These are phyloP conservation scores for Puntigrus tetrazona DNA, from an alignment of 2,113 vertebrate genomes.

Conservation along the genomic window DNA sequence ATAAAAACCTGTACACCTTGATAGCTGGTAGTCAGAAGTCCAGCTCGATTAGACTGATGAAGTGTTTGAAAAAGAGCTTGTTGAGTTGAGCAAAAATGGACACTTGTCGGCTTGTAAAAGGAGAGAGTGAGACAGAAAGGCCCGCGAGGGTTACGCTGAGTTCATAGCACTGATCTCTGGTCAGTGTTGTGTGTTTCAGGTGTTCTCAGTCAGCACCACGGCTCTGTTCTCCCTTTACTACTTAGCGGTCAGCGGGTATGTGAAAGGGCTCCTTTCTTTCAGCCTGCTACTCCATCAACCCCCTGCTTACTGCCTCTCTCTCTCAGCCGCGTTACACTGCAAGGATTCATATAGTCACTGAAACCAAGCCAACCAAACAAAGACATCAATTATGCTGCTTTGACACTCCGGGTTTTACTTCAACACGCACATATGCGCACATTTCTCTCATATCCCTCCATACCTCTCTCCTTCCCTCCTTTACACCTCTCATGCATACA, in stretches of 20 bases:
- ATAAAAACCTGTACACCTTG: not conserved
- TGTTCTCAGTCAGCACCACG: conserved; percentile 42
- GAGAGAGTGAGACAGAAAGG: conserved; percentile 28
- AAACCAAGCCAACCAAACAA: conserved; percentile 59
- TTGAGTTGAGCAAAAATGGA: conserved; percentile 9
- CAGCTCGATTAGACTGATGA: conserved; percentile 2
- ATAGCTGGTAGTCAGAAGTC: not conserved
- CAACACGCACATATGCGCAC: conserved; percentile 14
- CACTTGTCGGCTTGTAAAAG: conserved; percentile 16
- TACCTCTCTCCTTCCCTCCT: conserved; percentile 13
- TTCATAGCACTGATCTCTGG: conserved; percentile 41
- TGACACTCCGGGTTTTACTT: conserved; percentile 60
- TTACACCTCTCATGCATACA: not conserved
- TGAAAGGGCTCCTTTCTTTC: conserved; percentile 63
- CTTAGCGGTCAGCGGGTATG: conserved; percentile 39
- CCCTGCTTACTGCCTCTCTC: not conserved
- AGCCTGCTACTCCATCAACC: conserved; percentile 36
- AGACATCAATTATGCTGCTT: conserved; percentile 63
- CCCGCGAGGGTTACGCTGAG: conserved; percentile 1
- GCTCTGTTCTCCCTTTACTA: conserved; percentile 40
- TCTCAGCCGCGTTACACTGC: conserved; percentile 14
- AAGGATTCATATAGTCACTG: conserved; percentile 35
- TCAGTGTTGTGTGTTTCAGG: conserved; percentile 30
- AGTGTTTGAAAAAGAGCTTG: conserved; percentile 13
- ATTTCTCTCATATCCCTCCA: conserved; percentile 13